These are phyloP conservation scores for Drosophila bipectinata DNA, from an alignment of 1,140 invertebrate species.

Conservation along the genomic window DNA sequence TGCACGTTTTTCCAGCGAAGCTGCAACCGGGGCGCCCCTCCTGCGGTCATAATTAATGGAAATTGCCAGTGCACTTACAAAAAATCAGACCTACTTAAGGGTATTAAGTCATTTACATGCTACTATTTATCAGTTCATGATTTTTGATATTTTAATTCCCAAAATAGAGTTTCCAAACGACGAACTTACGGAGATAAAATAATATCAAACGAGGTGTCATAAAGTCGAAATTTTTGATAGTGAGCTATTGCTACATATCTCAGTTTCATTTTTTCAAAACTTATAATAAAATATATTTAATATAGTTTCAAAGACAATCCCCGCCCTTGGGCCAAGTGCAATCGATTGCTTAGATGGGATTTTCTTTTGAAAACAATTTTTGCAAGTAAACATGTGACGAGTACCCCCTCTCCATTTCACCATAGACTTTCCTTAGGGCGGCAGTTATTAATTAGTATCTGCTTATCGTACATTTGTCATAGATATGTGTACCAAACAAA, in stretches of 20 bases:
- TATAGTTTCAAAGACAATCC: constrained; percentile 23
- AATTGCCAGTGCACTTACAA: constrained; percentile 53
- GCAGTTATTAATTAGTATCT: constrained; percentile 78
- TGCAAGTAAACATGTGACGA: constrained; percentile 57
- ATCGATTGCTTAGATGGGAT: constrained; percentile 43
- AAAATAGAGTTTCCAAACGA: neutral
- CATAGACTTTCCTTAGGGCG: constrained; percentile 31
- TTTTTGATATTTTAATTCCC: constrained; percentile 1
- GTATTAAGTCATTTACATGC: neutral
- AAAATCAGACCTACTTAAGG: constrained; percentile 10
- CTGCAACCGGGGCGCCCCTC: constrained; percentile 45
- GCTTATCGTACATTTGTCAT: constrained; percentile 77
- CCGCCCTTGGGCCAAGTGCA: constrained; percentile 6
- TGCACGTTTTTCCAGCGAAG: constrained; percentile 82
- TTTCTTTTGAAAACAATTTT: constrained; percentile 56
- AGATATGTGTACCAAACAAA: constrained; percentile 56
- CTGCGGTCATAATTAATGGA: constrained; percentile 77
- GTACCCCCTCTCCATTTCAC: constrained; percentile 6
- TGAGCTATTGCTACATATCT: neutral
- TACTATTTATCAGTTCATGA: neutral
- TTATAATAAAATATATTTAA: neutral
- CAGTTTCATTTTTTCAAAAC: neutral
- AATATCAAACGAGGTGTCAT: neutral
- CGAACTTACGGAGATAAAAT: neutral
- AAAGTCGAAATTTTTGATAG: neutral